Conservation (phyloP, 2,888 invertebrate species). For the Corbicula japonica region DNA sequence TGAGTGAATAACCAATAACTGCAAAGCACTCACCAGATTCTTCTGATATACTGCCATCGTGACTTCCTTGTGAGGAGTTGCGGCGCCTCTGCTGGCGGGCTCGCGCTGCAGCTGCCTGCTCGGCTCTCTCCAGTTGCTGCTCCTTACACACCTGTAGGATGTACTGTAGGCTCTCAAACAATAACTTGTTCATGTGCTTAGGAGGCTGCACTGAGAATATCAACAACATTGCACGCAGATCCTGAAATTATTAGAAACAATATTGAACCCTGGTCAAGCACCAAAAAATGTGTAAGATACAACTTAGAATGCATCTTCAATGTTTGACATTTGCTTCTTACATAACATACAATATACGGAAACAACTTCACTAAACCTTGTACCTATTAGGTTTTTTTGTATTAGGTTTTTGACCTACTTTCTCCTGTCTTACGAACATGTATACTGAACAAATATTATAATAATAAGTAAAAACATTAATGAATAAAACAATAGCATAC, state of each 20-base stretch:
- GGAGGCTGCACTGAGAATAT: constrained; percentile 84
- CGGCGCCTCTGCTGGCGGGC: constrained; percentile 46
- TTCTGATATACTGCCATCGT: constrained; percentile 55
- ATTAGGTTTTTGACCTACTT: too few relatives aligned
- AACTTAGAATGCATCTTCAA: too few relatives aligned
- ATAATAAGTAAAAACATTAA: too few relatives aligned
- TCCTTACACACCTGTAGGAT: constrained; percentile 80
- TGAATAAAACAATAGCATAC: constrained; percentile 73
- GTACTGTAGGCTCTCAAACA: constrained; percentile 81
- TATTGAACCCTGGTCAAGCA: too few relatives aligned
- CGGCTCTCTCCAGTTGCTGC: constrained; percentile 64
- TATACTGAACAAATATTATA: too few relatives aligned
- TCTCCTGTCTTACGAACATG: too few relatives aligned
- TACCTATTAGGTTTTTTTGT: too few relatives aligned
- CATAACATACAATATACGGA: too few relatives aligned
- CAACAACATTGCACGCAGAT: constrained; percentile 84
- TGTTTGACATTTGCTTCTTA: too few relatives aligned
- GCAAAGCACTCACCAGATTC: constrained; percentile 44
- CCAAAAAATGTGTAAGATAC: too few relatives aligned
- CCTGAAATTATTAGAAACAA: too few relatives aligned
- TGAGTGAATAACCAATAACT: background rate
- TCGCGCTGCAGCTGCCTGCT: constrained; percentile 9
- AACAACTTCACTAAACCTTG: too few relatives aligned
- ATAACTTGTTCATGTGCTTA: constrained; percentile 77
- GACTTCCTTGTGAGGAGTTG: constrained; percentile 65